These are phyloP conservation scores for Acanthiza pusilla DNA, from an alignment of 2,797 vertebrate species.

Conservation along the genomic window DNA sequence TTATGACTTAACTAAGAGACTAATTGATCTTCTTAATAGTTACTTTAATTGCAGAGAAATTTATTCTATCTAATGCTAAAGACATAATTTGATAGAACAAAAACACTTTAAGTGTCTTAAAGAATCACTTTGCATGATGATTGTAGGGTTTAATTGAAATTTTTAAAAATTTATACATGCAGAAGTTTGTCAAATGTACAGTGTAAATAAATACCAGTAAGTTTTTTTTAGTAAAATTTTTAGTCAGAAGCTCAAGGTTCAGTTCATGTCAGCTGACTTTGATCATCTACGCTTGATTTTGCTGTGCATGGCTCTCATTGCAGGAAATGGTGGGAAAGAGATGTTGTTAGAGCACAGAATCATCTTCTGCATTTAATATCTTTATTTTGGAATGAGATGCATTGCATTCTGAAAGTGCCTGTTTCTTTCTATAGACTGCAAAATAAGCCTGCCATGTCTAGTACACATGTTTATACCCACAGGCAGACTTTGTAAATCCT, in stretches of 20 bases:
- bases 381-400: not conserved
- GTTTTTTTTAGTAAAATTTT: not conserved
- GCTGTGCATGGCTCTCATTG: not conserved
- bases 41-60: not conserved
- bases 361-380: not conserved
- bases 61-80: not conserved
- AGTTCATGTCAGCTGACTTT: not conserved
- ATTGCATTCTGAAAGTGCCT: not conserved
- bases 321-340: not conserved
- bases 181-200: rapidly evolving
- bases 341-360: not conserved
- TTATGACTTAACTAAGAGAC: not conserved
- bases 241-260: not conserved
- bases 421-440: not conserved
- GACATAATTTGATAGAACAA: not conserved
- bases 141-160: not conserved
- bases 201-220: not conserved
- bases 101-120: not conserved
- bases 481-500: not conserved
- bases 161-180: rapidly evolving
- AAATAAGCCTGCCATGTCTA: not conserved
- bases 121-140: not conserved
- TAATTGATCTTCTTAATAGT: not conserved
- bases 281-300: not conserved
- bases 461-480: not conserved